Evolutionary conservation across 2,888 invertebrate genomes (phyloP).

Genomic region (Xanthorhoe designata): DNA sequence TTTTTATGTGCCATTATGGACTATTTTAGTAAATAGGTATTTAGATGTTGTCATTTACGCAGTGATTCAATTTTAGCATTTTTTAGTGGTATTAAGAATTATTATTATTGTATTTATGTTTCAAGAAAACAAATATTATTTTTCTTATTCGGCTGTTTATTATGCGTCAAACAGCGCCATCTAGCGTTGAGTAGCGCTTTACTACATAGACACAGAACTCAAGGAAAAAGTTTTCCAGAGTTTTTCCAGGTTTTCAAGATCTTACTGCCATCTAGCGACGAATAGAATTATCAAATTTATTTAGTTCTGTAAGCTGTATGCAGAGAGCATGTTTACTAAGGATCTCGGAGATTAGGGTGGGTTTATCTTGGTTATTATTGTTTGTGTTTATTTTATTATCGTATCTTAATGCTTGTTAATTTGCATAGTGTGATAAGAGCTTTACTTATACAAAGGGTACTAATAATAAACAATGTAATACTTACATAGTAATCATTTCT

Average conservation of each 20-base stretch:
- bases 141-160: conserved; percentile 1
- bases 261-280: conserved; percentile 45
- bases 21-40: too few species aligned
- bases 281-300: conserved; percentile 24
- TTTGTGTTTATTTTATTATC: conserved; percentile 1
- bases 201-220: neutral
- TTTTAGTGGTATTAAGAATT: too few species aligned
- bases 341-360: neutral
- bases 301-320: neutral
- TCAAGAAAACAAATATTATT: conserved; percentile 19
- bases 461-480: neutral
- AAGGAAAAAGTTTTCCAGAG: conserved; percentile 20
- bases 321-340: neutral
- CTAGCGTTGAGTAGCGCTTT: conserved; percentile 39
- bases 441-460: neutral
- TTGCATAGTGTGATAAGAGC: neutral
- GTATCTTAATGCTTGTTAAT: neutral
- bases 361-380: conserved; percentile 10
- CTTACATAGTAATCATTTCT: too few species aligned
- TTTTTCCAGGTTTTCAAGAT: too few species aligned
- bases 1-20: too few species aligned
- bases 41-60: too few species aligned
- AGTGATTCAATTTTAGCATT: too few species aligned
- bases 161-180: conserved; percentile 42
- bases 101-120: neutral